Base-by-base conservation (phyloP, 2,888 invertebrate species). In the Hypercompe scribonia region DNA sequence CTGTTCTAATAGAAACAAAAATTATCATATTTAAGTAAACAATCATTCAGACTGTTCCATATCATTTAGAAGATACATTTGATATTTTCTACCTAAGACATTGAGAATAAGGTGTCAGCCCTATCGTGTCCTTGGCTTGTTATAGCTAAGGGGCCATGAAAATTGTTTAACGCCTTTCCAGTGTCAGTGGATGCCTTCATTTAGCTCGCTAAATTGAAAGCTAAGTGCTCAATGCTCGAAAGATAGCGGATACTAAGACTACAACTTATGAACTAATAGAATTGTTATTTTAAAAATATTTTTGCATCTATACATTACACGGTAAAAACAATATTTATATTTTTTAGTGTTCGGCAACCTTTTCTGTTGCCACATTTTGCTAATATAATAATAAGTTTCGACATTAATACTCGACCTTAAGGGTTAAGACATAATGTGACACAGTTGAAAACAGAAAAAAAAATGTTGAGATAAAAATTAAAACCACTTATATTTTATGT, bases 111-210 rank as follows among this genome's bases (percentile, higher is more conserved):
- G 7, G 72, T 75, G 86, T 0, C 89, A 93, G 54, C 93, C 94
- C 93, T 93, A 82, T 18, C 65, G n/a, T 54, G 78, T 81, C 76
- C 84, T 86, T 78, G 86, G 89, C 90, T 91, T 90, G 92, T 91
- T 92, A 92, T 88, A 88, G 91, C 89, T 91, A 90, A 91, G 90
- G 87, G 90, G 86, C 90, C 85, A 91, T 91, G 94, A 90, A 94
- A 93, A 95, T 95, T 94, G 92, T 94, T 95, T 94, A 92, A 95
- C 95, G 95, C 95, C 95, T 92, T 94, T 95, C 92, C 93, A 90
- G 89, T 95, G 95, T 95, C 88, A 84, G 88, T 73, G 86, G 82
- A 93, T 88, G 89, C 94, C 93, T 94, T 93, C 91, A 94, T 93
- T 92, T 85, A 81, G 86, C 82, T 82, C 75, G 90, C 86, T 90